Conservation (phyloP, 2,113 vertebrate species). For the Furnarius figulus region DNA sequence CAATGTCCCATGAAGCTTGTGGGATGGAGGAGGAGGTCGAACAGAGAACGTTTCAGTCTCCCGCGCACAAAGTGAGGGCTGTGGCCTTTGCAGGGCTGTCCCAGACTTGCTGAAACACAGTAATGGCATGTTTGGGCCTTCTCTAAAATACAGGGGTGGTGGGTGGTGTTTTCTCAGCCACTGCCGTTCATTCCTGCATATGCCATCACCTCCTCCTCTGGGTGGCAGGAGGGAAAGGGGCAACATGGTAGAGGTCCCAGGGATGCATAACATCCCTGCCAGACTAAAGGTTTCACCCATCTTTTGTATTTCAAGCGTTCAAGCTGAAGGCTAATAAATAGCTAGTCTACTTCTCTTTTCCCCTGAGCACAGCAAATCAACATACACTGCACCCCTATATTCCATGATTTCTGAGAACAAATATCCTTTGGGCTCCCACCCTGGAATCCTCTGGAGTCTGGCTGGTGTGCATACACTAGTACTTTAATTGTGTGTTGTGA, state of each 20-base stretch:
- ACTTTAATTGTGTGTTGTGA: background rate
- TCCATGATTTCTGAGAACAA: background rate
- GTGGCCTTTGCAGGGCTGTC: background rate
- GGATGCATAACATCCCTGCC: background rate
- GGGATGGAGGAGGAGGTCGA: background rate
- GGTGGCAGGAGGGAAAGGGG: background rate
- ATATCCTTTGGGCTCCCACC: background rate
- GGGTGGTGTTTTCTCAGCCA: background rate
- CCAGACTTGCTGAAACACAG: fast-evolving
- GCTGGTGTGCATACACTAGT: background rate
- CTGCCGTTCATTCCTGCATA: background rate
- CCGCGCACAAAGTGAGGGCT: background rate
- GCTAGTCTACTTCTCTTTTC: background rate
- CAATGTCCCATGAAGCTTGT: background rate
- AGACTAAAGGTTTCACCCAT: background rate
- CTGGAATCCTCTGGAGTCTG: background rate
- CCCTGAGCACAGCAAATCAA: background rate
- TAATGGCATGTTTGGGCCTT: background rate
- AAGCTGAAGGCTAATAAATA: background rate
- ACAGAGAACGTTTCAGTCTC: background rate
- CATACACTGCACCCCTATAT: fast-evolving
- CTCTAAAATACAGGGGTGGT: background rate
- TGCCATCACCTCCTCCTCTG: background rate
- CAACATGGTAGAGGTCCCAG: background rate
- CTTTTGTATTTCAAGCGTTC: fast-evolving